Conservation (phyloP, 2,888 invertebrate species). For the Sarcophaga rosellei region DNA sequence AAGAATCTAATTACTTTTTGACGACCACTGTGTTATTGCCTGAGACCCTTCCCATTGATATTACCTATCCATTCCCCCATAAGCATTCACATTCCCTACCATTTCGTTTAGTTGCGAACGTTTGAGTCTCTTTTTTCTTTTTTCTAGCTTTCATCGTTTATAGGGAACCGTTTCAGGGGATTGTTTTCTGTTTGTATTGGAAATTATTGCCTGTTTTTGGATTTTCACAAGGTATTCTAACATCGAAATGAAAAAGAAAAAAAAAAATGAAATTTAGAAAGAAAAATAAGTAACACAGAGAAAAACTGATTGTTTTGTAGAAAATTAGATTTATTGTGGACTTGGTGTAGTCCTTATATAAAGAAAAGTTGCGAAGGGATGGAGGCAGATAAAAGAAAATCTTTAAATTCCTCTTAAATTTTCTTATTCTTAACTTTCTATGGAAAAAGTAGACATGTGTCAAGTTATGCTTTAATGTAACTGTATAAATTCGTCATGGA, state of each 20-base stretch:
- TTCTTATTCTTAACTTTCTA: too few species aligned
- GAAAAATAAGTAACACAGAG: not conserved
- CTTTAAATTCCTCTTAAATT: not conserved
- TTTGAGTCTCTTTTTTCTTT: slow-evolving; percentile 1
- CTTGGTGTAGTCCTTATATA: not conserved
- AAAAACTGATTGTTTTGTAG: slow-evolving; percentile 12
- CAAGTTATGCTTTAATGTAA: too few species aligned
- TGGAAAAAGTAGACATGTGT: too few species aligned
- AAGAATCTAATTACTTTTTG: slow-evolving; percentile 78
- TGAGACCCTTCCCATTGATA: too few species aligned
- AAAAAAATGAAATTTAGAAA: not conserved
- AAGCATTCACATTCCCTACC: too few species aligned
- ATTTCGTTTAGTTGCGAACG: not conserved
- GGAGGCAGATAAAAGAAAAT: not conserved
- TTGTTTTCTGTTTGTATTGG: slow-evolving; percentile 1
- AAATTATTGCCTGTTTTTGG: not conserved
- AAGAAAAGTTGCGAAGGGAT: not conserved
- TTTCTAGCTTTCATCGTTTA: not conserved
- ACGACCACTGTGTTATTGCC: slow-evolving; percentile 69
- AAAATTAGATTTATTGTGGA: slow-evolving; percentile 7
- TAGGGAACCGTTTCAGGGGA: not conserved
- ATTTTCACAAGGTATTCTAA: slow-evolving; percentile 1
- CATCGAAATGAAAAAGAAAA: too few species aligned
- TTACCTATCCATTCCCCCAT: too few species aligned
- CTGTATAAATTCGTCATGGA: too few species aligned